Percentiles rank a stretch among this genome's conserved stretches.
Conservation (phyloP, 2,888 invertebrate genomes). For the Cosmopolites sordidus region DNA sequence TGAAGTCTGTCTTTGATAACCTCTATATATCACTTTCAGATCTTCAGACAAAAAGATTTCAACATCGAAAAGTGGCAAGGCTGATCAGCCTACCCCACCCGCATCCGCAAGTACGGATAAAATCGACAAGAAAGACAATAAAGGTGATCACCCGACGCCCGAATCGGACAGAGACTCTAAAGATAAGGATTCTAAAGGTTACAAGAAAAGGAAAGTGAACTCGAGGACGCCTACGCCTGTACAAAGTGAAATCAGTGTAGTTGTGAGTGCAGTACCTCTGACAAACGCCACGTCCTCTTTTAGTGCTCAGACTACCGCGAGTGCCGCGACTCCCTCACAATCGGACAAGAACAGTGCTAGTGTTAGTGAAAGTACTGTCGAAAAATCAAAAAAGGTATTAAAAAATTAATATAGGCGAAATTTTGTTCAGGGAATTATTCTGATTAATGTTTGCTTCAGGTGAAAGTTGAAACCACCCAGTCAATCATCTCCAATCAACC, state of each 20-base stretch:
- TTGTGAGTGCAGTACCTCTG: neutral
- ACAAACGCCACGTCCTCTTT: constrained; percentile 15
- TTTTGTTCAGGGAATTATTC: neutral
- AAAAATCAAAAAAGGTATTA: constrained; percentile 37
- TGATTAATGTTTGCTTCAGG: constrained; percentile 23
- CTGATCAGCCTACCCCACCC: constrained; percentile 34
- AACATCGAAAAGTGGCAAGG: constrained; percentile 39
- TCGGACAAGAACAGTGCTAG: constrained; percentile 27
- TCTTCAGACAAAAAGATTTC: constrained; percentile 18
- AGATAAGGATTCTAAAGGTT: constrained; percentile 39
- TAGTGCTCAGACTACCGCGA: constrained; percentile 18
- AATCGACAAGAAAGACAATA: constrained; percentile 30
- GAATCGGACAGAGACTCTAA: constrained; percentile 22
- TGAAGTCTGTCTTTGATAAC: no score
- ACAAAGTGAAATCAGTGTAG: constrained; percentile 32
- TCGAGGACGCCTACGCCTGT: constrained; percentile 48
- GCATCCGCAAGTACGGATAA: constrained; percentile 26
- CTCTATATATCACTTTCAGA: constrained; percentile 8
- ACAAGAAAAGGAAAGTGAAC: constrained; percentile 46
- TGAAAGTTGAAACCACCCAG: constrained; percentile 38
- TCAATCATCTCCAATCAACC: constrained; percentile 41
- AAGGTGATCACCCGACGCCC: constrained; percentile 25
- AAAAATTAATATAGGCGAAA: no score
- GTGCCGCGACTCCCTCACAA: constrained; percentile 17
- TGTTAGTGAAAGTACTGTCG: constrained; percentile 33